These are phyloP conservation scores for Maccullochella peelii DNA, from an alignment of 2,113 vertebrate genomes.

Conservation along the genomic window DNA sequence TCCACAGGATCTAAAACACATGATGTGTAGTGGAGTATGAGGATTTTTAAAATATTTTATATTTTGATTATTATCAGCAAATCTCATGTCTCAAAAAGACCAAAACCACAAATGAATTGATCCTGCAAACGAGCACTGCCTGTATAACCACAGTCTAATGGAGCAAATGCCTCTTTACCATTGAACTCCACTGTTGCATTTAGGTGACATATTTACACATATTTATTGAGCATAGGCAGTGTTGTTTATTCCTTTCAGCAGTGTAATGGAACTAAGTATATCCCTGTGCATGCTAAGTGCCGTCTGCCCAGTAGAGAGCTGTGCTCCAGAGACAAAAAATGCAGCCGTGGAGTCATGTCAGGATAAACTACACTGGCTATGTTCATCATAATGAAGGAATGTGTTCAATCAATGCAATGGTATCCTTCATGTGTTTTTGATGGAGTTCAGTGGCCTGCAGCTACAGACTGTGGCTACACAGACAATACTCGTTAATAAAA, in stretches of 20 bases:
- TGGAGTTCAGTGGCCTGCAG: not conserved
- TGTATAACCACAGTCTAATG: not conserved
- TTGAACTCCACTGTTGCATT: not conserved
- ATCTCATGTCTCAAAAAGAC: constrained; percentile 11
- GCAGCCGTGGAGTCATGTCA: not conserved
- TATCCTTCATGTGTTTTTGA: not conserved
- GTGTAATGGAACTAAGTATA: not conserved
- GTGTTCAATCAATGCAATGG: not conserved
- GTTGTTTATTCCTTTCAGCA: not conserved
- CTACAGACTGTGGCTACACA: not conserved
- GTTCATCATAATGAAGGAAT: not conserved
- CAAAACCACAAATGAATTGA: not conserved
- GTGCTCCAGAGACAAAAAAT: constrained; percentile 3
- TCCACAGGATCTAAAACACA: constrained; percentile 10
- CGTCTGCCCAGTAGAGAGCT: not conserved
- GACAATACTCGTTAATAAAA: not conserved
- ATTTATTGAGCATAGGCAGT: not conserved
- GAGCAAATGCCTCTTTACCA: not conserved
- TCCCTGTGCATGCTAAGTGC: not conserved
- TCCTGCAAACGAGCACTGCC: not conserved
- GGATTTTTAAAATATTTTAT: not conserved
- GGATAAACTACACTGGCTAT: not conserved
- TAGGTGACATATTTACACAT: not conserved
- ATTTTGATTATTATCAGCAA: not conserved
- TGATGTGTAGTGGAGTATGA: not conserved